Base-by-base conservation (phyloP, 2,113 vertebrate species). In the Megalops atlanticus region DNA sequence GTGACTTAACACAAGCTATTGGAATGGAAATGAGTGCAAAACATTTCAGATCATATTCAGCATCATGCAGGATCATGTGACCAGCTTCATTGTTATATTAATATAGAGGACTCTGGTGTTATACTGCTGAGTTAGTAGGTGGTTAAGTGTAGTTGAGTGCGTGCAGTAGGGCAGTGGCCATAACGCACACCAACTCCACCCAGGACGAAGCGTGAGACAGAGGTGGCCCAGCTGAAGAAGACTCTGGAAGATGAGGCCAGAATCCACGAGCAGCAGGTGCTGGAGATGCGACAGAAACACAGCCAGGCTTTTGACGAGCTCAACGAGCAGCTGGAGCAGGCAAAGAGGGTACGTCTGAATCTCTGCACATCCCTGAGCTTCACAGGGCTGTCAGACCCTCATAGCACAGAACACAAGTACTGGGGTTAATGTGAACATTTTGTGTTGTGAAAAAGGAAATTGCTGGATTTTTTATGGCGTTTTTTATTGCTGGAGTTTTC, bases 301-400 rank as follows among this genome's bases (percentile, higher is more conserved):
- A 95, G 95, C 0, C 97, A 99, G 90, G 95, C 95, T 0, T 94
- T 98, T 78, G 97, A 99, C 2, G 96, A 98, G 83, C 92, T 99
- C 74, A 97, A 97, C 0, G 98, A 99, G 52, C 98, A 99, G 89
- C 91, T 99, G 83, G 98, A 99, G 54, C 96, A 97, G 91, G 94
- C 96, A 2, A 99, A 98, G 86, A 92, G 94, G 95, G 98, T 99
- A 89, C 0, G 70, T 10, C n/a, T 43, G 0, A 8, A 18, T 43
- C 92, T 3, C 33, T 27, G 24, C 7, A 16, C 2, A 38, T 36
- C 38, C 21, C 18, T 47, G n/a, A n/a, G n/a, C 21, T 36, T 35
- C 71, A 73, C 18, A 24, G 12, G n/a, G n/a, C n/a, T n/a, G n/a
- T n/a, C n/a, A n/a, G n/a, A n/a, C n/a, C n/a, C n/a, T n/a, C n/a